Conservation (phyloP, 2,888 invertebrate genomes). For the Spodoptera exigua region DNA sequence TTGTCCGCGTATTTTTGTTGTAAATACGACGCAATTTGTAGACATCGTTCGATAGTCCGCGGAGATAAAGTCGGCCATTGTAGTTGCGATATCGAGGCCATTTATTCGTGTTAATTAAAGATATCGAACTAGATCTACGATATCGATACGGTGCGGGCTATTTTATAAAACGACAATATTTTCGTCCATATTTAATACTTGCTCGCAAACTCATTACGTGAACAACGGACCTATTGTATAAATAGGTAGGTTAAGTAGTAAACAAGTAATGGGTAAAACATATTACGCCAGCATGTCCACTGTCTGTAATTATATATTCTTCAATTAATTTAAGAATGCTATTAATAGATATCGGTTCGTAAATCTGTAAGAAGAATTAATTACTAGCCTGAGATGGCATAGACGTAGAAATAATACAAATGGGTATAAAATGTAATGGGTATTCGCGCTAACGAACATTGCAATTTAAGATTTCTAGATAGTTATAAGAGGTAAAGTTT, state of each 20-base stretch:
- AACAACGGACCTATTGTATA: conserved; percentile 12
- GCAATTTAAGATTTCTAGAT: conserved; percentile 43
- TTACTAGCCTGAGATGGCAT: conserved; percentile 45
- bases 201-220: conserved; percentile 4
- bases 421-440: conserved; percentile 48
- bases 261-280: conserved; percentile 17
- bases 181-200: conserved; percentile 14
- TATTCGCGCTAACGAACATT: conserved; percentile 47
- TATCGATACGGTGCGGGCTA: conserved; percentile 46
- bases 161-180: conserved; percentile 37
- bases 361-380: conserved; percentile 45
- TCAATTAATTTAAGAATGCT: conserved; percentile 49
- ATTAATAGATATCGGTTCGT: conserved; percentile 47
- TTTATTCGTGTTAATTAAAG: conserved; percentile 80
- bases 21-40: conserved; percentile 81
- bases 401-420: conserved; percentile 48
- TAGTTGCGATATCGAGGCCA: conserved; percentile 76
- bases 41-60: conserved; percentile 74
- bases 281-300: conserved; percentile 30
- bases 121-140: conserved; percentile 71
- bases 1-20: conserved; percentile 77
- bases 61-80: conserved; percentile 76
- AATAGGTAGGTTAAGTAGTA: conserved; percentile 8
- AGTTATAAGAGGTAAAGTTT: conserved; percentile 35
- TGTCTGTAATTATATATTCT: conserved; percentile 31